Evolutionary conservation across 2,797 vertebrate genomes (phyloP), one percentile per base, ranked within the genome.

Genomic region (Galagoides demidoff): DNA sequence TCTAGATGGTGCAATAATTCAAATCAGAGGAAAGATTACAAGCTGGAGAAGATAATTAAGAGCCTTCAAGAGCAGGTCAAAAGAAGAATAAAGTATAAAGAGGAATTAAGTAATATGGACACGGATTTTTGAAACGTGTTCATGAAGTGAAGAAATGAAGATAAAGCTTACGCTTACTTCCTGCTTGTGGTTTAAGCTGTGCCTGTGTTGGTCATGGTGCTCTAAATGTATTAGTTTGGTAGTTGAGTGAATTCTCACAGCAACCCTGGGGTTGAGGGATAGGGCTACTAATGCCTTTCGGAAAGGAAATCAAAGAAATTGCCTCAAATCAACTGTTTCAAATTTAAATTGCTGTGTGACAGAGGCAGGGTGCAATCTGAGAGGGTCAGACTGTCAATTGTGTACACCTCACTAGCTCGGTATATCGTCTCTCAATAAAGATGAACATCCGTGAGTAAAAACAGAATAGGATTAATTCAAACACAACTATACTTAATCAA

Each of bases 1-100:
- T 78, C 3, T 43, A 13, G 7, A 86, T 89, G 83, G 17, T 84
- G 45, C 29, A 89, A 92, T 92, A 89, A 84, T 71, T 91, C 64
- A 81, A 95, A 92, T 92, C 59, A 81, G 29, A 94, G 57, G 13
- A 37, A 92, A 71, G 84, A 25, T 61, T 76, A 55, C 4, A 84
- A 34, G 2, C 20, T 64, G 89, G 23, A 64, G 34, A 86, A 92
- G 31, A 96, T 29, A 90, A 68, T 95, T 92, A 29, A 74, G 29
- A 90, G 45, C 2, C n/a, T 88, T 81, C 9, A 57, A 82, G 31
- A 89, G 27, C 49, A 90, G n/a, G 81, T 88, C 7, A 64, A 74
- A 64, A 74, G 43, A 87, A 82, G 68, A 87, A 92, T 39, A 52
- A 55, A 89, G 10, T 37, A 29, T 59, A 73, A 88, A 19, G 1